Percentiles rank a stretch among this genome's conserved stretches.
Evolutionary conservation across 2,113 vertebrate species (phyloP).

Genomic region (Murina feae): DNA sequence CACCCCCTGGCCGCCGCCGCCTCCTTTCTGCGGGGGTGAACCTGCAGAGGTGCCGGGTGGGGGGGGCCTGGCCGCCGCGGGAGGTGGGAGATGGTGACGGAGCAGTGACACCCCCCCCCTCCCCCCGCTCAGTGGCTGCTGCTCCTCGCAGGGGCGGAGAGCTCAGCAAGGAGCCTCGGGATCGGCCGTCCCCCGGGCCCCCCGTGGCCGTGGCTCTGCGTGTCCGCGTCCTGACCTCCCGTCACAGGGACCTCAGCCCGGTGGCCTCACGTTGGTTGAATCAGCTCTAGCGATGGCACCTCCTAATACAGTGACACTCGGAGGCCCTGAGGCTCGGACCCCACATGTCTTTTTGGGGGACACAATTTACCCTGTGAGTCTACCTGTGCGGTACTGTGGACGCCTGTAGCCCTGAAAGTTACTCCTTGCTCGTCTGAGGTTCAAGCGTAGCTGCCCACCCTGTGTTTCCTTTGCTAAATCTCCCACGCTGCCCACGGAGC

Average conservation of each 20-base stretch:
- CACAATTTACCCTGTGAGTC: fast-evolving
- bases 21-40: fast-evolving
- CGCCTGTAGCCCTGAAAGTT: fast-evolving
- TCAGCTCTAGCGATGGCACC: background rate
- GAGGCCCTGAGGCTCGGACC: too few species aligned
- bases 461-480: background rate
- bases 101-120: fast-evolving
- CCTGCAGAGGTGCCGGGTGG: too few species aligned
- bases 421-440: fast-evolving
- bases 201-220: fast-evolving
- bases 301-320: fast-evolving
- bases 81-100: fast-evolving
- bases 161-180: fast-evolving
- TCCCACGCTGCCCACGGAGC: background rate
- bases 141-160: fast-evolving
- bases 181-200: background rate
- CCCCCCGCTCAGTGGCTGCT: fast-evolving
- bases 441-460: fast-evolving
- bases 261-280: background rate
- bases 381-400: fast-evolving
- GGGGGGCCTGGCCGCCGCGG: fast-evolving
- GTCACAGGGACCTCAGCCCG: too few species aligned
- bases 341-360: fast-evolving
- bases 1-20: background rate
- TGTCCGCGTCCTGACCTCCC: background rate